Evolutionary conservation across 1,140 invertebrate species (phyloP), one percentile per base, ranked within the genome.

Genomic region (Spodoptera frugiperda): DNA sequence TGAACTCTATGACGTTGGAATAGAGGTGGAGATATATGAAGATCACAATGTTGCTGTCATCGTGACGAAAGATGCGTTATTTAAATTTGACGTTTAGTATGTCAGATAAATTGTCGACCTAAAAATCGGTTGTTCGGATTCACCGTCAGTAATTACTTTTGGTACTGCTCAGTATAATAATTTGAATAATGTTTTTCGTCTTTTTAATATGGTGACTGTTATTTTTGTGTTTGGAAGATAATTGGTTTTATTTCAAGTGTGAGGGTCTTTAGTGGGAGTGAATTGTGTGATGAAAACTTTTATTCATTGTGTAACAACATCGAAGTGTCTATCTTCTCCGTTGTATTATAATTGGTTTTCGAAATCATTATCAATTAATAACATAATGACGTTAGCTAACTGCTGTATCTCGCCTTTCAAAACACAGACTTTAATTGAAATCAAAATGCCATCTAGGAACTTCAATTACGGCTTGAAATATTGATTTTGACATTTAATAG

Each of bases 31-130:
- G 39, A 17, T 19, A 48, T 21, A 51, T 53, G 72, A 30, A 55
- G 48, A 61, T 49, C 14, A 14, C 70, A 54, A 33, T 17, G 76
- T 85, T 80, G 84, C 67, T 19, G 46, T 48, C 51, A 25, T 59
- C 44, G 81, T 85, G 88, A 86, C 89, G 86, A 90, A 87, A 90
- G 82, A 89, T 86, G 86, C 88, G 87, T 92, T 91, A 91, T 92
- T 91, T 88, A 89, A 91, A 91, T 91, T 91, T 87, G 86, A 89
- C 88, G 87, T 84, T 91, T 92, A 81, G 86, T 87, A 85, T 91
- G 89, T 92, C 88, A 87, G 89, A 89, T 91, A 88, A 90, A 92
- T 91, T 84, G 84, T 91, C 86, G 89, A 88, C 85, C 84, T 89
- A 87, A 82, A 83, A 86, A 88, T 85, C 81, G 76, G 82, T 91